These are phyloP conservation scores for Scolopax mira DNA, from an alignment of 2,113 vertebrate species.

Conservation along the genomic window DNA sequence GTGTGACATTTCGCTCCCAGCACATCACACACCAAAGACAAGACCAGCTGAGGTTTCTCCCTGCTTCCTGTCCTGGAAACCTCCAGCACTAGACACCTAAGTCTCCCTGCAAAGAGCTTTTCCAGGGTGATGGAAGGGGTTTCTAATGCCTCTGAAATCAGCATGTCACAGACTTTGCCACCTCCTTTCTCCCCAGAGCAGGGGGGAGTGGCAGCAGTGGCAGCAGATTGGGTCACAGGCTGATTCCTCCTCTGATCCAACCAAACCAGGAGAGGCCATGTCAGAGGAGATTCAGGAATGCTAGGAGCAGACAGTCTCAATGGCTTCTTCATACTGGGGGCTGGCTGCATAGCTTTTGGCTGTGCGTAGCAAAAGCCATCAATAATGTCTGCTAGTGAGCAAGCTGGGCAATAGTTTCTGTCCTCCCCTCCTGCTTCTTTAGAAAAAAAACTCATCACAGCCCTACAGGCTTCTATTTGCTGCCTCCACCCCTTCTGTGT, in stretches of 20 bases:
- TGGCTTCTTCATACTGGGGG: background rate
- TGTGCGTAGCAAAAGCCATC: background rate
- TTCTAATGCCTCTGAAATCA: background rate
- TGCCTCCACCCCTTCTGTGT: background rate
- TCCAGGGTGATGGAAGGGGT: background rate
- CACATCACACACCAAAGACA: background rate
- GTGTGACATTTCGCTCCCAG: slow-evolving; percentile 50
- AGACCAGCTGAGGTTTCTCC: slow-evolving; percentile 59
- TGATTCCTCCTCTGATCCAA: background rate
- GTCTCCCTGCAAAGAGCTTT: background rate
- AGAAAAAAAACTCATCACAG: background rate
- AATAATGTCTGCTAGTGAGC: background rate
- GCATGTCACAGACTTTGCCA: background rate
- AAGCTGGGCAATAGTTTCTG: background rate
- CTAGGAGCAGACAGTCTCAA: background rate
- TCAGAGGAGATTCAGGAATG: background rate
- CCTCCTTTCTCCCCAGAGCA: background rate
- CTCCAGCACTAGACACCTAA: slow-evolving; percentile 25
- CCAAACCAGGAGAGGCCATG: background rate
- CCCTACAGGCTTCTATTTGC: background rate
- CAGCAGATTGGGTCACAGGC: background rate
- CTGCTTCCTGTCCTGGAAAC: slow-evolving; percentile 1
- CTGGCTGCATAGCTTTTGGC: background rate
- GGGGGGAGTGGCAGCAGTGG: background rate
- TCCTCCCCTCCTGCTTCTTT: background rate